These are phyloP conservation scores for Lemur catta DNA, from an alignment of 2,797 vertebrate species.

Conservation along the genomic window DNA sequence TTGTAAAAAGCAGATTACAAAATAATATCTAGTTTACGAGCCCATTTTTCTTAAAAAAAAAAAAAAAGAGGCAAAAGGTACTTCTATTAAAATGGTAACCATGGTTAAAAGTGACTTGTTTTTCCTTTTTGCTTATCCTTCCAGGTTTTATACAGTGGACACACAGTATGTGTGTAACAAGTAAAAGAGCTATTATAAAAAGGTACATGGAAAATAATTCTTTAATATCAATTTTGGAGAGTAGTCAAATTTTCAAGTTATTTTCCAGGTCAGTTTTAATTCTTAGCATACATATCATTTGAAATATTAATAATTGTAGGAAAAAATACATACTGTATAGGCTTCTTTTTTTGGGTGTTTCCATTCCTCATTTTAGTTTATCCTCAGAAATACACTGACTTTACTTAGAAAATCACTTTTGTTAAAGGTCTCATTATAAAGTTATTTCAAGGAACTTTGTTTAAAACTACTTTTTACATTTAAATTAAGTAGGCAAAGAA, in stretches of 20 bases:
- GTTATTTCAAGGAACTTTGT: constrained; percentile 55
- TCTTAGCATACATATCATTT: background rate
- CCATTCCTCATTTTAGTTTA: constrained; percentile 3
- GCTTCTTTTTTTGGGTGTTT: background rate
- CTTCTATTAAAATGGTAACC: background rate
- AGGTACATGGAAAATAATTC: background rate
- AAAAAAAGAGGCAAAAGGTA: background rate
- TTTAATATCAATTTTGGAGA: constrained; percentile 35
- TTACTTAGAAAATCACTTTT: constrained; percentile 39
- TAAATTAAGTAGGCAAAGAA: constrained; percentile 39
- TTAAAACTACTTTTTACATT: constrained; percentile 54
- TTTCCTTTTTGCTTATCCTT: background rate
- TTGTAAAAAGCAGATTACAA: background rate
- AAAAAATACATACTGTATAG: background rate
- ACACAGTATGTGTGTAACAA: background rate
- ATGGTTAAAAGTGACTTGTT: background rate
- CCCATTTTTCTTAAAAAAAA: background rate
- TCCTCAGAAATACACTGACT: constrained; percentile 10
- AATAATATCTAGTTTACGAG: background rate
- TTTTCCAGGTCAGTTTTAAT: background rate
- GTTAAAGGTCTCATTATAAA: constrained; percentile 35
- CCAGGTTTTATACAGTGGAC: background rate
- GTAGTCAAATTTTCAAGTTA: background rate
- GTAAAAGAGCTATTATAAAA: background rate
- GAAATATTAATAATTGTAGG: background rate